Base-by-base conservation (phyloP, 2,113 vertebrate genomes). In the Ciconia maguari region DNA sequence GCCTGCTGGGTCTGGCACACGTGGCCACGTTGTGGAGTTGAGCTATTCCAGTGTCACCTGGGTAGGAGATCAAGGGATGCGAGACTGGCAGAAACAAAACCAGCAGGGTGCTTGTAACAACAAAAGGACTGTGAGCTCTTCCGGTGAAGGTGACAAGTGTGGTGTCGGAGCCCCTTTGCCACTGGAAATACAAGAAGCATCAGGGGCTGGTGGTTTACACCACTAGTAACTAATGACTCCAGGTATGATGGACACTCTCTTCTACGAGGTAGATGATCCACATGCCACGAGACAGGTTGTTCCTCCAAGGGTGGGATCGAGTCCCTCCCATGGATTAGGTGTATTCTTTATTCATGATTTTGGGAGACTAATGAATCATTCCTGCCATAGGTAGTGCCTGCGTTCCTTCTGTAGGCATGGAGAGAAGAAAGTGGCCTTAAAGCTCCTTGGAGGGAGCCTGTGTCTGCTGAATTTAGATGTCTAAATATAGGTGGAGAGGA, bases 1-100 rank as follows among this genome's bases (percentile, higher is more conserved):
- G 9, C 27, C 21, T 4, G 6, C 51, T 66, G 34, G 10, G 46
- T 91, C 51, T 66, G 69, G 27, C 6, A 38, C 30, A 16, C 2
- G 2, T 8, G 58, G 22, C n/a, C 14, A 3, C 5, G 0, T 4
- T 27, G 36, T n/a, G 11, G 55, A 57, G 18, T 8, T 75, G 58
- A 32, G 7, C 34, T 87, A 19, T 36, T 78, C 26, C 27, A 8
- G 10, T 26, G 41, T 64, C 80, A 83, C 44, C 54, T 48, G 19
- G 29, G 29, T 51, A 75, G 62, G 46, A 82, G 38, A 16, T n/a
- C 18, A 21, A 76, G 14, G 25, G 21, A 60, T 2, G 7, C 49
- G 58, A 71, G 34, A 36, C 44, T 11, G 30, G 15, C 8, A 62
- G 68, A 68, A 61, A 71, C 9, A 38, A 70, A 81, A 20, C 9